Evolutionary conservation across 2,797 vertebrate genomes (phyloP).

Genomic region (Malurus leucopterus): DNA sequence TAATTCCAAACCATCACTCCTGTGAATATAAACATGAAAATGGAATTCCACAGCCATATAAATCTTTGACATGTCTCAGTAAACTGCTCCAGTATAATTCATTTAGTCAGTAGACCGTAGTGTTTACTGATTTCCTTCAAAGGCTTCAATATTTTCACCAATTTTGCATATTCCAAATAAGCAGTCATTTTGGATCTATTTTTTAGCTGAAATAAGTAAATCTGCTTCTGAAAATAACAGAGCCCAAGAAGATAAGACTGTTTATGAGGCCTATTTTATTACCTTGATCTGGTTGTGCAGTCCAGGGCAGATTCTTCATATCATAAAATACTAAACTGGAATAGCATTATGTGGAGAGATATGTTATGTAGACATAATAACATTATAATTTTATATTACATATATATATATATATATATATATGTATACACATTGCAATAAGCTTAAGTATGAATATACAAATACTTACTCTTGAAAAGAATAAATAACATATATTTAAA

Average conservation of each 20-base stretch:
- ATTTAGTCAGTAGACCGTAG: not conserved
- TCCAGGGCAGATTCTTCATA: not conserved
- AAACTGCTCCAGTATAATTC: slow-evolving; percentile 24
- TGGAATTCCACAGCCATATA: not conserved
- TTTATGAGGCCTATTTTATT: not conserved
- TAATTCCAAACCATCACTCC: not conserved
- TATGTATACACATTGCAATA: not conserved
- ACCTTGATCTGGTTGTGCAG: not conserved
- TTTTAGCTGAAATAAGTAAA: not conserved
- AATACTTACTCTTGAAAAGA: not conserved
- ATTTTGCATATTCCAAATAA: not conserved
- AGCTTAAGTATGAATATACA: not conserved
- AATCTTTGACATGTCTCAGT: slow-evolving; percentile 11
- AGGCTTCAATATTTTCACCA: not conserved
- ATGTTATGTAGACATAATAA: not conserved
- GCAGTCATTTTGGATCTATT: not conserved
- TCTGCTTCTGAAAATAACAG: not conserved
- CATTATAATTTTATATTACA: not conserved
- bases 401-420: no score
- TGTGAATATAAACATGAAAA: slow-evolving; percentile 5
- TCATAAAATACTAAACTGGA: not conserved
- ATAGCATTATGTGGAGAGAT: not conserved
- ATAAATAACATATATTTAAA: not conserved
- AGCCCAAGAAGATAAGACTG: not conserved
- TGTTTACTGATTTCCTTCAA: slow-evolving; percentile 8